A percentile compares a stretch with the other conserved stretches of the same genome.
These are phyloP conservation scores for Drosophila orena DNA, from an alignment of 1,140 invertebrate species.

Conservation along the genomic window DNA sequence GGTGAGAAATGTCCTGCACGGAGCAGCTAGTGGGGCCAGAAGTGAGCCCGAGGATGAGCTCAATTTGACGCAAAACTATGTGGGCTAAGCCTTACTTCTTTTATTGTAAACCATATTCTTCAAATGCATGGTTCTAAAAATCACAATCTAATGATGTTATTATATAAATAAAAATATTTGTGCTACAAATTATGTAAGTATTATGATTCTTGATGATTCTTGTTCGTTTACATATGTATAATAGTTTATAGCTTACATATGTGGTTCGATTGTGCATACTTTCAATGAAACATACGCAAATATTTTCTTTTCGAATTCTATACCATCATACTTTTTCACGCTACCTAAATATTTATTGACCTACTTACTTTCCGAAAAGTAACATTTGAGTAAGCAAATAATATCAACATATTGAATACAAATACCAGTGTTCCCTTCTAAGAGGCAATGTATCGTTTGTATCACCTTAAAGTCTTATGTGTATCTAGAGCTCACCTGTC, in stretches of 20 bases:
- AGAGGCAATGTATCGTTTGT: too few relatives aligned
- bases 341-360: too few relatives aligned
- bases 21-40: not conserved
- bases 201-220: too few relatives aligned
- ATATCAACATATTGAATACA: too few relatives aligned
- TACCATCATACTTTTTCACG: too few relatives aligned
- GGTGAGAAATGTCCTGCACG: slow-evolving; percentile 58
- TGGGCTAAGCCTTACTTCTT: slow-evolving; percentile 30
- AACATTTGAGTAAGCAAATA: too few relatives aligned
- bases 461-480: too few relatives aligned
- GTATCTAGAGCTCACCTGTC: slow-evolving; percentile 67
- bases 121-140: not conserved
- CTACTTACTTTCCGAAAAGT: too few relatives aligned
- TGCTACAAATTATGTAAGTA: not conserved
- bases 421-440: too few relatives aligned
- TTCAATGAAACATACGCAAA: not conserved
- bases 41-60: slow-evolving; percentile 65
- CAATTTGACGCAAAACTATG: slow-evolving; percentile 77
- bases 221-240: too few relatives aligned
- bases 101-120: not conserved
- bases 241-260: too few relatives aligned
- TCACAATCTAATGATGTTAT: not conserved
- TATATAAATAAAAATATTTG: not conserved
- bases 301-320: too few relatives aligned
- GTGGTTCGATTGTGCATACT: not conserved